Base-by-base conservation (phyloP, 1,140 invertebrate species). In the Listronotus oregonensis region DNA sequence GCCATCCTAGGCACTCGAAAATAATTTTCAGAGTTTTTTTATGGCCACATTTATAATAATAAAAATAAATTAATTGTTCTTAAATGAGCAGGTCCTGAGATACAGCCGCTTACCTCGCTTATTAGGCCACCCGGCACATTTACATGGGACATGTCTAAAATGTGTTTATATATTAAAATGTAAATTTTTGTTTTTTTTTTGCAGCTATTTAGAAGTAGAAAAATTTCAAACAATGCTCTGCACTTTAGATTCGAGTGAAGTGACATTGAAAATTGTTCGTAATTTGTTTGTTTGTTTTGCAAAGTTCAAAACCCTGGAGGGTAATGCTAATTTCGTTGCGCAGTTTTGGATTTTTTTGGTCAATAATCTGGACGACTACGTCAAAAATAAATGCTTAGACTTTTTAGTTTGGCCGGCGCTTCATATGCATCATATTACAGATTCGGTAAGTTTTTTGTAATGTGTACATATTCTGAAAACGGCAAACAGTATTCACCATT, bases 341-440 rank as follows among this genome's bases (percentile, higher is more conserved):
- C 40, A 64, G 40, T 51, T 70, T 18, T 70, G 68, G 68, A 46
- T 64, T 17, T 56, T 31, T 31, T 34, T 60, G 14, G 50, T 44
- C 6, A 40, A 39, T 15, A 46, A 63, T 21, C 18, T 59, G 14
- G 47, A 57, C 5, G 49, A 67, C 39, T 56, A 50, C n/a, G 37
- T 34, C 8, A 39, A 14, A 32, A 55, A 44, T 17, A 60, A 56
- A 47, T 69, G 54, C 1, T 14, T 47, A 44, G 51, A 60, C 60
- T 70, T 67, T 54, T 60, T 67, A 17, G 17, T 63, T 34, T 70
- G 68, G 68, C 68, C 68, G 11, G 46, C 66, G 21, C 21, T 55
- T 6, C 21, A 70, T 52, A 14, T 46, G n/a, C 64, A 70, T 40
- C 31, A 43, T 37, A 10, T 70, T 17, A 43, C 39, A 42, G 64